phyloP scores from a whole-genome alignment of 1,140 invertebrate species.

The Cherax quadricarinatus region DNA sequence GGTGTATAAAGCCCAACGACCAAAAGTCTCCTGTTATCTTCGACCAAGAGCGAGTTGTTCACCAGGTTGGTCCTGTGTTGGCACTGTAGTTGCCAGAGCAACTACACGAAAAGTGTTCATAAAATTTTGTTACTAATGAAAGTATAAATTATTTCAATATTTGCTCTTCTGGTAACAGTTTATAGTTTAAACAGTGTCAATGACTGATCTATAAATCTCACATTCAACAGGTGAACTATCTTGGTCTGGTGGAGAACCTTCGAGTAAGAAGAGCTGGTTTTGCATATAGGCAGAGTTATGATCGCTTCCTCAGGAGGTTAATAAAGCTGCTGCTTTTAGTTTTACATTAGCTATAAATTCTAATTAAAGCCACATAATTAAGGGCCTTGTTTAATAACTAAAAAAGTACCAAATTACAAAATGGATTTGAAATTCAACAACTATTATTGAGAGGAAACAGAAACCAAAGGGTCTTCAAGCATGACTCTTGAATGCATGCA shows the following conservation, averaged over 20 bases:
- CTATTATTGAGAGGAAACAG: too few relatives aligned
- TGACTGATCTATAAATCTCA: too few relatives aligned
- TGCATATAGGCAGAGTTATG: constrained; percentile 92
- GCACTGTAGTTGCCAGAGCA: too few relatives aligned
- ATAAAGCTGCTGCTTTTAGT: not conserved
- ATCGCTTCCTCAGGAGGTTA: constrained; percentile 88
- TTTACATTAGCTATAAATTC: not conserved
- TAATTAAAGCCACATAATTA: not conserved
- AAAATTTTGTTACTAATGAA: too few relatives aligned
- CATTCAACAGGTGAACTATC: constrained; percentile 79
- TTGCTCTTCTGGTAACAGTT: too few relatives aligned
- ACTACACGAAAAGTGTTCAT: too few relatives aligned
- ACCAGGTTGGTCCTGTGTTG: constrained; percentile 83
- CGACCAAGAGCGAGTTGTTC: constrained; percentile 86
- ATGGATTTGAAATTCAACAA: too few relatives aligned
- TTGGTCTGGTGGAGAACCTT: constrained; percentile 95
- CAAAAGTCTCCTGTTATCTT: constrained; percentile 90
- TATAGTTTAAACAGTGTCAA: not conserved
- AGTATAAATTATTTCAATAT: too few relatives aligned
- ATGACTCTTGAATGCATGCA: too few relatives aligned
- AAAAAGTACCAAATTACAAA: too few relatives aligned
- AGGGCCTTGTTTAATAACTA: too few relatives aligned
- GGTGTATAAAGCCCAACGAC: constrained; percentile 96
- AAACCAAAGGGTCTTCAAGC: too few relatives aligned
- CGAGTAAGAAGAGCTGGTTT: constrained; percentile 95